These are phyloP conservation scores for Cosmia pyralina DNA, from an alignment of 2,888 invertebrate species.

Conservation along the genomic window DNA sequence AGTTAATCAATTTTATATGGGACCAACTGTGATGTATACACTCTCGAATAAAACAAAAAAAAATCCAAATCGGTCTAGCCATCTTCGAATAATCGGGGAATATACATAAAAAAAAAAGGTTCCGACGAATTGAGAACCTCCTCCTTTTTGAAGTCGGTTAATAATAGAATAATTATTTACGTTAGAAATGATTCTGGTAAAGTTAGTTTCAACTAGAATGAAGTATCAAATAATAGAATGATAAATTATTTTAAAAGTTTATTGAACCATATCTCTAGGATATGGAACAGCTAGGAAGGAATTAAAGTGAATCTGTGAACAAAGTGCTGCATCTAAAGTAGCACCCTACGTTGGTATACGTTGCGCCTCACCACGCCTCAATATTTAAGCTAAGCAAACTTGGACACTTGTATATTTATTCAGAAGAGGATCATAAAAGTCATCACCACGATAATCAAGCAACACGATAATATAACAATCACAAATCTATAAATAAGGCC, in stretches of 20 bases:
- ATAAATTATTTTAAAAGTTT: neutral
- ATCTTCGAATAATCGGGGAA: no score
- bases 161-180: conserved; percentile 3
- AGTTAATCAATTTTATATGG: no score
- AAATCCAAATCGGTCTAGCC: no score
- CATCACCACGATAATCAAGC: conserved; percentile 57
- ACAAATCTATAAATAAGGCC: conserved; percentile 68
- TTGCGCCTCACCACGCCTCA: conserved; percentile 26
- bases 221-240: neutral
- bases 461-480: conserved; percentile 62
- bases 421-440: conserved; percentile 61
- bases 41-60: no score
- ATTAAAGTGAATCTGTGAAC: neutral
- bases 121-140: no score
- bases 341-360: conserved; percentile 13
- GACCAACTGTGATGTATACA: no score
- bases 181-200: neutral
- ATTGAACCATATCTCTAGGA: neutral
- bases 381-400: conserved; percentile 43
- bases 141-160: no score
- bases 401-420: conserved; percentile 57
- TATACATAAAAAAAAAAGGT: no score
- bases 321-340: conserved; percentile 11
- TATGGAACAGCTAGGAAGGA: neutral
- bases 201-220: neutral